Base-by-base conservation (phyloP, 2,113 vertebrate species). In the Ranitomeya variabilis region DNA sequence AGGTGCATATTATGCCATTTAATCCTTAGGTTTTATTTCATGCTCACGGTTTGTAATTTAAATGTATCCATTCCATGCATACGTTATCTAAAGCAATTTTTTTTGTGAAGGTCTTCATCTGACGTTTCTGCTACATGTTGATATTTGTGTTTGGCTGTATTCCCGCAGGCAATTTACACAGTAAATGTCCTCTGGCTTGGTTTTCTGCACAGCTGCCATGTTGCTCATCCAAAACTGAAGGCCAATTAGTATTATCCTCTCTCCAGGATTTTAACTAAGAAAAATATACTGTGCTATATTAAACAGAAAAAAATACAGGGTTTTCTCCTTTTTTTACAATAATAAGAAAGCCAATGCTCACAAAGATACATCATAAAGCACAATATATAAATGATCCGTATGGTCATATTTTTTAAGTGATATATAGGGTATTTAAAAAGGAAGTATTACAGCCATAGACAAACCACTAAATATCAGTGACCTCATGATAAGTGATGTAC, bases 171-270 rank as follows among this genome's bases (percentile, higher is more conserved):
- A 79, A 86, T 79, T 66, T 26, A 79, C 59, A 64, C 77, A 86
- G 59, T 62, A 77, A 86, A 86, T 86, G 59, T 66, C 74, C 37
- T 26, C 57, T 64, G 74, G 85, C 74, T 86, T 64, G 9, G 57
- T 26, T 78, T 78, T 79, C 19, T 86, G 21, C 74, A 64, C 85
- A 86, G 85, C 74, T 86, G 85, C 74, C 60, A 79, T 86, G 51
- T 45, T 64, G n/a, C 62, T 10, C 12, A 13, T 31, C 74, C 85
- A 86, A 78, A 86, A 62, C 45, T 78, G n/a, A 37, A 77, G 85
- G 26, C 19, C 71, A 79, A 66, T 86, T 64, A 77, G 77, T 60
- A 54, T 86, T 86, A 64, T 79, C 52, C 23, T 19, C 37, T 79
- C 7, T 79, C 64, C 74, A 64, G 57, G 73, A 66, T 78, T 86